A percentile compares a stretch with the other conserved stretches of the same genome.
These are phyloP conservation scores for Stigmatopora nigra DNA, from an alignment of 2,113 vertebrate genomes.

Conservation along the genomic window DNA sequence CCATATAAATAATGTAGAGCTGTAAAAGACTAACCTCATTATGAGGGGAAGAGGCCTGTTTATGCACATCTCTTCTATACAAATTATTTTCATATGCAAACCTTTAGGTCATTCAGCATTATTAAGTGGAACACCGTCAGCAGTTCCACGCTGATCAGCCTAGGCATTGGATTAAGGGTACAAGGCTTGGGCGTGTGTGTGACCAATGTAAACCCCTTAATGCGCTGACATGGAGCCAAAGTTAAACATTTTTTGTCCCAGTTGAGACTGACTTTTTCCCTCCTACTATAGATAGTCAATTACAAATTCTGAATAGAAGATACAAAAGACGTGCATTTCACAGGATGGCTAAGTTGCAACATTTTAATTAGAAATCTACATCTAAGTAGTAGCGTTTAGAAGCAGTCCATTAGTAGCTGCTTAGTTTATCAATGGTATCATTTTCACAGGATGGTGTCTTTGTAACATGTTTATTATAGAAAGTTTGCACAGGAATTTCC, in stretches of 20 bases:
- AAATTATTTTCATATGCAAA: constrained; percentile 53
- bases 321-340: background rate
- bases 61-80: constrained; percentile 37
- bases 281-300: background rate
- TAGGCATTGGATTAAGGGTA: constrained; percentile 39
- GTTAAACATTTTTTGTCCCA: background rate
- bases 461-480: background rate
- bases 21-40: constrained; percentile 21
- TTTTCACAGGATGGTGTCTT: background rate
- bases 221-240: constrained; percentile 19
- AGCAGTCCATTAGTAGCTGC: background rate
- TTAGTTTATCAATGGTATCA: background rate
- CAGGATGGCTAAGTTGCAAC: too few relatives aligned
- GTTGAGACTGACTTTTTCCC: background rate
- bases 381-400: background rate
- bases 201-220: constrained; percentile 34
- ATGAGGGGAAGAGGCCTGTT: constrained; percentile 27
- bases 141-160: constrained; percentile 37
- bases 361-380: background rate
- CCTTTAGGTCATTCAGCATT: constrained; percentile 53
- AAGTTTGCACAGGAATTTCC: background rate
- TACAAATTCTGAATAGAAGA: constrained; percentile 1
- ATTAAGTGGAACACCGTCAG: constrained; percentile 54
- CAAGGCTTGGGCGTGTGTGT: constrained; percentile 27
- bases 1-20: constrained; percentile 10